These are phyloP conservation scores for Stegostoma tigrinum DNA, from an alignment of 2,113 vertebrate genomes.

Conservation along the genomic window DNA sequence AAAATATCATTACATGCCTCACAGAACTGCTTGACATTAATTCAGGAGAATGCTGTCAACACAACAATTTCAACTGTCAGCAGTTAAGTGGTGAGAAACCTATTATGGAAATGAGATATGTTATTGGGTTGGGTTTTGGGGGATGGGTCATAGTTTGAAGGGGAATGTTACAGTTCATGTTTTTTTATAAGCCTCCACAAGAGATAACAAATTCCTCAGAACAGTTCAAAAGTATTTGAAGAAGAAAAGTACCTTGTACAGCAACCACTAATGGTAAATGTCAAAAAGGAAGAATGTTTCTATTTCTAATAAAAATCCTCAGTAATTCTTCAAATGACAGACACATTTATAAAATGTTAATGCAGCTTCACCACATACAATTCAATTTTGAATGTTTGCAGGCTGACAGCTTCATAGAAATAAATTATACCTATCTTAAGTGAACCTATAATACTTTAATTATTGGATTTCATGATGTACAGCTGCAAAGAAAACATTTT, in stretches of 20 bases:
- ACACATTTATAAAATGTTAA: constrained; percentile 18
- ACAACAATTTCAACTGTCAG: not conserved
- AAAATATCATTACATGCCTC: not conserved
- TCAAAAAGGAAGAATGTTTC: constrained; percentile 6
- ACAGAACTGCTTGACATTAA: not conserved
- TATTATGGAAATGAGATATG: not conserved
- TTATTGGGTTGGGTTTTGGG: not conserved
- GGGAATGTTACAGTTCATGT: not conserved
- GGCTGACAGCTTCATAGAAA: constrained; percentile 19
- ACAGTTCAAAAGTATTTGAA: not conserved
- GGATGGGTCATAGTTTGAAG: not conserved
- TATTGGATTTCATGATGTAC: not conserved
- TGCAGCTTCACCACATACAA: not conserved
- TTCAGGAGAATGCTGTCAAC: not conserved
- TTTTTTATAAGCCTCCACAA: not conserved
- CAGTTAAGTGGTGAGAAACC: not conserved
- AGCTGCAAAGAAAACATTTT: not conserved
- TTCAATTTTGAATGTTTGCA: not conserved
- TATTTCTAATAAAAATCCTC: constrained; percentile 22
- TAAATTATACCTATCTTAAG: not conserved
- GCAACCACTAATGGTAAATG: not conserved
- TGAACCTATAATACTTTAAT: not conserved
- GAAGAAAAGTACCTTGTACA: not conserved
- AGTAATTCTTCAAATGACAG: not conserved
- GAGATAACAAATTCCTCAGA: not conserved